Evolutionary conservation across 2,797 vertebrate species (phyloP), one percentile per base, ranked within the genome.

Genomic region (Darevskia mixta): DNA sequence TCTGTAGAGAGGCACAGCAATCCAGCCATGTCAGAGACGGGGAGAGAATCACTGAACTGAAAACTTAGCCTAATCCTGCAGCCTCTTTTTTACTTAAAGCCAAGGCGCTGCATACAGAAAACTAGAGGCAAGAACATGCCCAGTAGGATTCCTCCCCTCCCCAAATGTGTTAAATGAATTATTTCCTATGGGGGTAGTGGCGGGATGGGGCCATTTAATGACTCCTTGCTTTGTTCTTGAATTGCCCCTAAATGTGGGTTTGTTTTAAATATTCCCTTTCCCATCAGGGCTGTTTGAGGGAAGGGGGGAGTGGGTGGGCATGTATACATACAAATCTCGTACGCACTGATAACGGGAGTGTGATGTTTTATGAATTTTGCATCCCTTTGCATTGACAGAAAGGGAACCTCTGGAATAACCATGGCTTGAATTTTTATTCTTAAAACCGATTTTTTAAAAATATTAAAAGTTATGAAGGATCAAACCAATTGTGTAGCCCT

Each of bases 391-490:
- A 69, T 20, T 41, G 79, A n/a, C 43, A 79, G 58, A 25, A 90
- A 90, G 29, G 82, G 73, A 82, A 75, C 77, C 35, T 64, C 55
- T 90, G 85, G 69, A 61, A 25, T 71, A 89, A 72, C 79, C 80
- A 72, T 77, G 85, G 15, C 43, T 91, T 1, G 43, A 41, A 75
- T 85, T 79, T 15, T 55, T 64, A 75, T 17, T 75, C 58, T 91
- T 89, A 81, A 86, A 79, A 71, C 66, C 23, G 71, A 88, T 45
- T 88, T 29, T 90, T 89, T 5, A 0, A 27, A 67, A 67, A 55
- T 38, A 15, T 91, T 94, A 89, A 86, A 92, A 80, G 82, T 88
- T 25, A 75, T 49, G 91, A n/a, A 45, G 20, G 8, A 73, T 2
- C 23, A 79, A 77, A 45, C 35, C 25, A 38, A 15, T 72, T 87